Base-by-base conservation (phyloP, 1,140 invertebrate species). In the Palaemon carinicauda region DNA sequence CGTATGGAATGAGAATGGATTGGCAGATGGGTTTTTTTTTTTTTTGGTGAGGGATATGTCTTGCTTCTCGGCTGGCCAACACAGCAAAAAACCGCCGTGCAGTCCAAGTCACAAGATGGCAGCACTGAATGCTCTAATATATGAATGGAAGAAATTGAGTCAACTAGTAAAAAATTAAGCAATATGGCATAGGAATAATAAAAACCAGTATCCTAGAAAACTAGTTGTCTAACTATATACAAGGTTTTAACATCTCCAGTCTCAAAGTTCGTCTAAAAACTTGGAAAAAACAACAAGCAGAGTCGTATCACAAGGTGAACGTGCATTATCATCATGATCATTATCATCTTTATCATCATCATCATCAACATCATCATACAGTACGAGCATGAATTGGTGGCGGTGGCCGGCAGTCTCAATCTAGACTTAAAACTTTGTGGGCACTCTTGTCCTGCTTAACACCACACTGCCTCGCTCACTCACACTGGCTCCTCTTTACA, bases 271-370 rank as follows among this genome's bases (percentile, higher is more conserved):
- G 60, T 87, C 79, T 87, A 87, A 87, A 87, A 87, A 87, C 79
- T 87, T 87, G 85, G 82, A 87, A 87, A n/a, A 87, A 87, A 87
- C 85, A 87, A 87, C 80, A 87, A 87, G 85, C 85, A 81, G 81
- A 80, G 79, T 77, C 77, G 79, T 87, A 87, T 87, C 85, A 87
- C 85, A 87, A 81, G 73, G 80, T 56, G 82, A 87, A 87, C 69
- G 85, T 81, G 85, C 85, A 87, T 80, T 12, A 41, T 41, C 41
- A 65, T 65, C 24, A 27, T 21, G 10, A 65, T 65, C 56, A 65
- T 27, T 15, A 65, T 65, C 4, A 27, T 65, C n/a, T 4, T 60
- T 14, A n/a, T 60, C 24, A n/a, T 60, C 56, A n/a, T 14, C 56
- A 60, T 27, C 33, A 41, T 41, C 33, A 41, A 9, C 41, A 41